phyloP scores from a whole-genome alignment of 1,140 invertebrate genomes.

The Drosophila bipectinata region DNA sequence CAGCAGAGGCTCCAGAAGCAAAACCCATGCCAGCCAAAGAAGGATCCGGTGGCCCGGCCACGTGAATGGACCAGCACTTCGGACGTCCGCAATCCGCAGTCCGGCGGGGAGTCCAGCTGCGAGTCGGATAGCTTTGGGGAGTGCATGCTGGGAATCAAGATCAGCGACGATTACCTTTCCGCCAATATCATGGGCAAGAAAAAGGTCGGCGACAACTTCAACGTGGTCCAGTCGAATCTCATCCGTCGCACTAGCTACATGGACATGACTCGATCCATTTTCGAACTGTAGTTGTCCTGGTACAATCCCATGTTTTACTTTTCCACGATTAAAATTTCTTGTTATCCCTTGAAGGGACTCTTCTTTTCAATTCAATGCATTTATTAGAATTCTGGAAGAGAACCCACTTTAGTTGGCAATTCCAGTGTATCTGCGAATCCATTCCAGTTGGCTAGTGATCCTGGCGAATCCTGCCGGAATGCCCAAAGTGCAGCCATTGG shows the following conservation, averaged over 20 bases:
- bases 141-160: slow-evolving; percentile 9
- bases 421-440: slow-evolving; percentile 47
- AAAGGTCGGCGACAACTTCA: slow-evolving; percentile 20
- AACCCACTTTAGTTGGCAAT: slow-evolving; percentile 32
- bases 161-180: slow-evolving; percentile 15
- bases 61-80: slow-evolving; percentile 53
- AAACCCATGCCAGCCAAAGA: not conserved
- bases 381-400: not conserved
- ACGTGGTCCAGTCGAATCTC: slow-evolving; percentile 66
- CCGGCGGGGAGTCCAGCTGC: slow-evolving; percentile 23
- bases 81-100: slow-evolving; percentile 25
- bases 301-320: not conserved
- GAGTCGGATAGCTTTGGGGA: slow-evolving; percentile 25
- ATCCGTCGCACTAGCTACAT: slow-evolving; percentile 54
- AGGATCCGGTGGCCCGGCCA: not conserved
- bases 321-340: slow-evolving; percentile 6
- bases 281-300: slow-evolving; percentile 35
- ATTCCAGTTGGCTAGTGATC: slow-evolving; percentile 43
- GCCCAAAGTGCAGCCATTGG: slow-evolving; percentile 46
- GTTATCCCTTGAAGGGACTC: not conserved
- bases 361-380: not conserved
- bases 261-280: slow-evolving; percentile 48
- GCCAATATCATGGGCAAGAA: slow-evolving; percentile 33
- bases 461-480: slow-evolving; percentile 54
- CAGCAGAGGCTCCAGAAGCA: not conserved